Conservation (phyloP, 2,113 vertebrate species). For the Tragelaphus buxtoni region DNA sequence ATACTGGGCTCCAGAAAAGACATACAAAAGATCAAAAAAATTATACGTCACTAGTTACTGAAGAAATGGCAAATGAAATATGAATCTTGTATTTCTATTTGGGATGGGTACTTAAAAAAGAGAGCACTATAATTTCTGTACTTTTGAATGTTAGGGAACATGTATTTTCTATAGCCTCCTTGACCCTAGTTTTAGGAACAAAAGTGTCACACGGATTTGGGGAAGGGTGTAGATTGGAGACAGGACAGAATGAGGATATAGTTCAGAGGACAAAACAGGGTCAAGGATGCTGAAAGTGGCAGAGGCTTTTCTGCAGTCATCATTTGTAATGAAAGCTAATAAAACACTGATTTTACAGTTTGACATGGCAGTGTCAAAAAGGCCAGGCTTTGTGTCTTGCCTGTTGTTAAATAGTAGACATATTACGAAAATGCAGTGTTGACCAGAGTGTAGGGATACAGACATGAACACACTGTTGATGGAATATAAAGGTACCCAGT, state of each 20-base stretch:
- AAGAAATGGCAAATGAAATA: not conserved
- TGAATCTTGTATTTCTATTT: not conserved
- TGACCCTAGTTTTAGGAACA: not conserved
- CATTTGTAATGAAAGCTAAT: not conserved
- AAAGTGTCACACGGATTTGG: not conserved
- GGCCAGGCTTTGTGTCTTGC: not conserved
- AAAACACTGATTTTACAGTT: not conserved
- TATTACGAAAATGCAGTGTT: not conserved
- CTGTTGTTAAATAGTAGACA: not conserved
- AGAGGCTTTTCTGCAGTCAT: not conserved
- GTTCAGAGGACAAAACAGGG: accelerated
- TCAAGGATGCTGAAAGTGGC: not conserved
- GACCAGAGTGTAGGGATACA: not conserved
- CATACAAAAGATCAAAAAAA: not conserved
- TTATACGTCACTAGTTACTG: not conserved
- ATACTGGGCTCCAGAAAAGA: not conserved
- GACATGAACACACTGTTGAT: too few relatives aligned
- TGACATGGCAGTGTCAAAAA: not conserved
- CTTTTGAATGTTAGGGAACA: not conserved
- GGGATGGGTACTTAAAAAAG: not conserved
- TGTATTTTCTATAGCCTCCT: not conserved
- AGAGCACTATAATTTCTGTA: not conserved
- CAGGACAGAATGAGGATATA: not conserved
- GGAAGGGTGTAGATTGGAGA: not conserved
- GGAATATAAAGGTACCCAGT: accelerated